Evolutionary conservation across 2,797 vertebrate genomes (phyloP), one percentile per base, ranked within the genome.

Genomic region (Oophaga sylvatica): DNA sequence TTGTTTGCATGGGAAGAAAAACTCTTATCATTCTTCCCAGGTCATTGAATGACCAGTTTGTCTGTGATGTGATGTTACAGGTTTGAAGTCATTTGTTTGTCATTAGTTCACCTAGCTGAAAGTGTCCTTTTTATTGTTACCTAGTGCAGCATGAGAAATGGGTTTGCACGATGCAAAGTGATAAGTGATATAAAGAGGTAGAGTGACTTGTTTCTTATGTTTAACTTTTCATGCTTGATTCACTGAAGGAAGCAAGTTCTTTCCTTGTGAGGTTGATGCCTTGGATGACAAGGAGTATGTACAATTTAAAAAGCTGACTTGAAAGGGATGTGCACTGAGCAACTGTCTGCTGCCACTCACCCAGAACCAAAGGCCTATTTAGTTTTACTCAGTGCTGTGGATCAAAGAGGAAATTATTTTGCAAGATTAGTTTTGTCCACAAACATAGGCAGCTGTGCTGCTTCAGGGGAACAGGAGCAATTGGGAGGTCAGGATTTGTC

Each of bases 291-390:
- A 78, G 68, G 59, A 84, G 75, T 82, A 81, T 82, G 63, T 78
- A 78, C 62, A 78, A 67, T 76, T 81, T 83, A 57, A 89, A 53
- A 83, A 86, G 62, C 80, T 63, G 65, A 86, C 88, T 89, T 86
- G 65, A 89, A 89, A 89, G 88, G 65, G 84, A 89, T 83, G 84
- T 86, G 80, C 80, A 89, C 29, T 16, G 71, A 31, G 29, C 65
- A 48, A 79, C 80, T 81, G 80, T 83, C 80, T 87, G 76, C 70
- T 85, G 85, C 87, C 86, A 88, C 65, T 53, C 88, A 81, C 80
- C 81, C 87, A 86, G 84, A 88, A 90, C 84, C 89, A 84, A 86
- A 81, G 80, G 76, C 89, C 86, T 80, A 80, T 62, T 90, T 85
- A 88, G 87, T 88, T 84, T 88, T 89, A 87, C 83, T 67, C 53